phyloP scores from a whole-genome alignment of 2,888 invertebrate species.

The Parapristionchus giblindavisi region DNA sequence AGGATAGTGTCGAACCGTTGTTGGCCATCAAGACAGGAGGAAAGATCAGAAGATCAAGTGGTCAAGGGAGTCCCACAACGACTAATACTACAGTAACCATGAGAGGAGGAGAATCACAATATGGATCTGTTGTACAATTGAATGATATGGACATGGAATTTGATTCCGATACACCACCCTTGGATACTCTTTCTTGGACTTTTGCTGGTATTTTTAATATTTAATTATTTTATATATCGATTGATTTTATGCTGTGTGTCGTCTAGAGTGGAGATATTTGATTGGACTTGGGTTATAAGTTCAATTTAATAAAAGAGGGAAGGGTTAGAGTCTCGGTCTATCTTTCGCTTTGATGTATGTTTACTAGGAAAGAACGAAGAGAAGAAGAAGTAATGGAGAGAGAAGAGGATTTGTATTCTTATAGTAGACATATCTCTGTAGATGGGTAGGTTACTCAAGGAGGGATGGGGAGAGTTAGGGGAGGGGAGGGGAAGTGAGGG shows the following conservation, averaged over 20 bases:
- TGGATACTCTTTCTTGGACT: conserved; percentile 68
- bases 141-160: conserved; percentile 56
- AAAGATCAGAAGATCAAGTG: conserved; percentile 16
- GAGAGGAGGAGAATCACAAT: conserved; percentile 50
- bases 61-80: conserved; percentile 37
- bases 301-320: too few species aligned
- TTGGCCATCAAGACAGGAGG: conserved; percentile 37
- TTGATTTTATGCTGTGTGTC: too few species aligned
- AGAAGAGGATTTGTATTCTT: background rate
- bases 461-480: too few species aligned
- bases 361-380: conserved; percentile 19
- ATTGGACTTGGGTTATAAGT: too few species aligned
- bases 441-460: too few species aligned
- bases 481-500: too few species aligned
- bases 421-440: too few species aligned
- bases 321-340: too few species aligned
- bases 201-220: conserved; percentile 54
- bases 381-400: background rate
- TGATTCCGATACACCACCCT: conserved; percentile 67
- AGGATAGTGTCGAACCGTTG: conserved; percentile 54
- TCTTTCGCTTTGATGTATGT: too few species aligned
- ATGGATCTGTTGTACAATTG: conserved; percentile 54
- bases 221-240: background rate
- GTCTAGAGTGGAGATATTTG: too few species aligned
- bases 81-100: conserved; percentile 42